Conservation (phyloP, 2,888 invertebrate species). For the Phengaris alcon region DNA sequence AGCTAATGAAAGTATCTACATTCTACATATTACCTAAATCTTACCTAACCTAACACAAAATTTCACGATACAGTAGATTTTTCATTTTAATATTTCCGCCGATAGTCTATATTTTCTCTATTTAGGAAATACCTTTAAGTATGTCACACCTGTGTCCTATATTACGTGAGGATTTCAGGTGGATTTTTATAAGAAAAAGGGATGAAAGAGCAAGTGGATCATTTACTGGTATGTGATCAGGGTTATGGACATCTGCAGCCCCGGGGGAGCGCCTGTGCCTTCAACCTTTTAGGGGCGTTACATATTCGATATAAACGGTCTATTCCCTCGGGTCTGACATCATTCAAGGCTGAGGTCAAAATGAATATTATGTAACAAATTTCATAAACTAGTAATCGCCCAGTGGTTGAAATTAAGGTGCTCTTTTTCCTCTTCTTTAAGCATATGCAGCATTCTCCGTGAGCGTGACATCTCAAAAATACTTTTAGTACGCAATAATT, state of each 20-base stretch:
- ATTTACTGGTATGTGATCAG: constrained; percentile 25
- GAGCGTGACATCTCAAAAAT: too few species aligned
- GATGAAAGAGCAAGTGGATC: neutral
- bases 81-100: constrained; percentile 5
- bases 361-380: neutral
- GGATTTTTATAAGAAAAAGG: constrained; percentile 21
- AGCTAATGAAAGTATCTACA: too few species aligned
- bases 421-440: too few species aligned
- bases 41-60: too few species aligned
- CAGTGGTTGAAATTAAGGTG: too few species aligned
- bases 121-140: neutral
- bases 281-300: constrained; percentile 24
- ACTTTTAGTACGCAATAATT: too few species aligned
- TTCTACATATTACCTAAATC: too few species aligned
- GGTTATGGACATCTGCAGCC: neutral
- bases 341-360: neutral
- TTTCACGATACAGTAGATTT: neutral
- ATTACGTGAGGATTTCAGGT: neutral
- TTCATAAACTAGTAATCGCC: too few species aligned
- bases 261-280: neutral
- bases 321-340: neutral
- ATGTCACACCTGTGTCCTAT: constrained; percentile 14
- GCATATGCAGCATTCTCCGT: too few species aligned
- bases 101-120: neutral
- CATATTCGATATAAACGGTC: neutral